Evolutionary conservation across 2,888 invertebrate species (phyloP).

Genomic region (Agrochola litura): DNA sequence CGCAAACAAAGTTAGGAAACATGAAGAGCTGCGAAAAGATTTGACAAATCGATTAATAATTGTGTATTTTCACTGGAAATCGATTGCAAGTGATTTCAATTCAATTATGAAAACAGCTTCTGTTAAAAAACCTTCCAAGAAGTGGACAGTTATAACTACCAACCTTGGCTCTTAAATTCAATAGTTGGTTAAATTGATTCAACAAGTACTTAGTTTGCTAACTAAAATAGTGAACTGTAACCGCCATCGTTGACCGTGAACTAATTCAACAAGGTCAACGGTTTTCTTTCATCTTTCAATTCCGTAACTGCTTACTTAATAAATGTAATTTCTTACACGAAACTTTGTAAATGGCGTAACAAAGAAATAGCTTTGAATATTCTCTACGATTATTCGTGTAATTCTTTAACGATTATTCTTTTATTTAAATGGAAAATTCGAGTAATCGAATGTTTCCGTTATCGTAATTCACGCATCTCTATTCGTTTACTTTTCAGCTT

Average conservation of each 20-base stretch:
- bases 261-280: neutral
- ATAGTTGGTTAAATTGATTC: conserved; percentile 15
- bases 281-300: conserved; percentile 31
- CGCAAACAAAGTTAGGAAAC: conserved; percentile 20
- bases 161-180: neutral
- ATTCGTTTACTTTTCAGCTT: conserved; percentile 1
- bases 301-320: conserved; percentile 1
- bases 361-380: conserved; percentile 9
- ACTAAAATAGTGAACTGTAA: conserved; percentile 33
- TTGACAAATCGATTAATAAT: conserved; percentile 32
- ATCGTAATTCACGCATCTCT: neutral
- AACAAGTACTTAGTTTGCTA: conserved; percentile 42
- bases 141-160: neutral
- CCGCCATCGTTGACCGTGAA: conserved; percentile 18
- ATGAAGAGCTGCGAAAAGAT: conserved; percentile 4
- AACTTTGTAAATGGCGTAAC: neutral
- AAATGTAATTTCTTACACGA: conserved; percentile 12
- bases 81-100: conserved; percentile 5
- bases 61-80: conserved; percentile 15
- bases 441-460: conserved; percentile 7
- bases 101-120: neutral
- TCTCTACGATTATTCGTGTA: neutral
- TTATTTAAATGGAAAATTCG: neutral
- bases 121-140: neutral
- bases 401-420: conserved; percentile 4